Conservation (phyloP, 2,888 invertebrate genomes). For the Sepioteuthis lessoniana region DNA sequence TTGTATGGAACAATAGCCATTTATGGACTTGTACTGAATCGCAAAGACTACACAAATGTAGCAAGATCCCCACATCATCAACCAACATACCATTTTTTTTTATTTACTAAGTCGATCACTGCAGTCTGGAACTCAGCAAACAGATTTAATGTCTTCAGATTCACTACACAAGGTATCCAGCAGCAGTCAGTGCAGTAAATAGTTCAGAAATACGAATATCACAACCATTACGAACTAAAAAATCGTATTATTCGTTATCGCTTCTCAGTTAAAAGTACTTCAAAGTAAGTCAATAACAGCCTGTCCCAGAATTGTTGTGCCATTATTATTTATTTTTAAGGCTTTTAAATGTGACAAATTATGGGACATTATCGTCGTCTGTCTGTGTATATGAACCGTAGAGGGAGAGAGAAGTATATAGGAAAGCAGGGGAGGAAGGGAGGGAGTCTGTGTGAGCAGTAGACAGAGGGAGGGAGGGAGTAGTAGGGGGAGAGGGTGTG, state of each 20-base stretch:
- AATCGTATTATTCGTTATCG: neutral
- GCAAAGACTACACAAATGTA: neutral
- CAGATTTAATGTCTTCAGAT: neutral
- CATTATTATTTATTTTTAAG: neutral
- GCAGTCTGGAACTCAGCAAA: neutral
- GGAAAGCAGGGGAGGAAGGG: no score
- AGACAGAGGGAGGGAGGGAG: no score
- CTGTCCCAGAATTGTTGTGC: neutral
- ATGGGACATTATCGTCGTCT: neutral
- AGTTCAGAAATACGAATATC: neutral
- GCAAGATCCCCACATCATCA: neutral
- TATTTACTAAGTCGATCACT: constrained; percentile 9
- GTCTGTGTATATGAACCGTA: neutral
- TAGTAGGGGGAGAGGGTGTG: neutral
- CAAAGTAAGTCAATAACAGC: neutral
- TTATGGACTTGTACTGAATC: neutral
- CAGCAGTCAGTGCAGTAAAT: neutral
- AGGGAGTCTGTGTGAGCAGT: no score
- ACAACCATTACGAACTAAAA: neutral
- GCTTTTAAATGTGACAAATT: neutral
- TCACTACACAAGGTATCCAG: neutral
- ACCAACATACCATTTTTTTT: neutral
- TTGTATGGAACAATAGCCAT: neutral
- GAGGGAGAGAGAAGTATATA: neutral
- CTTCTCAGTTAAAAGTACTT: neutral